Conservation (phyloP, 2,888 invertebrate species). For the Hedychridium roseum region DNA sequence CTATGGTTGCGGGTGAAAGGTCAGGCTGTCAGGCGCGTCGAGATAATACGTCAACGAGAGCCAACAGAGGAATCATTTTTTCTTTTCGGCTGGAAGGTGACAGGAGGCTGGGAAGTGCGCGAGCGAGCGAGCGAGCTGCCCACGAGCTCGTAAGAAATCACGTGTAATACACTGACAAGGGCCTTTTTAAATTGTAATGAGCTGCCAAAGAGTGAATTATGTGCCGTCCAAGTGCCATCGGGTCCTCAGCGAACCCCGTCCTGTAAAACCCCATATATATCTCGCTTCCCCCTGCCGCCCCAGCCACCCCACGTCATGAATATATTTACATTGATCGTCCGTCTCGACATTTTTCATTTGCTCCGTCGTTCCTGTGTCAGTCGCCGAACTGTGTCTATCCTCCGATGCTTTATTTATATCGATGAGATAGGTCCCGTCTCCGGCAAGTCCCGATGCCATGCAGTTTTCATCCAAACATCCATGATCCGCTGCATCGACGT, state of each 20-base stretch:
- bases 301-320: constrained; percentile 62
- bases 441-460: constrained; percentile 23
- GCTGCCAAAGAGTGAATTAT: constrained; percentile 64
- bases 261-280: constrained; percentile 35
- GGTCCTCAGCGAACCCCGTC: constrained; percentile 46
- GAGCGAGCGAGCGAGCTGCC: constrained; percentile 23
- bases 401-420: constrained; percentile 57
- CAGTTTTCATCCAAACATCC: constrained; percentile 40
- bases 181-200: constrained; percentile 64
- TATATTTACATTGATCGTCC: constrained; percentile 64
- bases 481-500: too few species aligned
- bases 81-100: constrained; percentile 16
- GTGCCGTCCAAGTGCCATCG: constrained; percentile 60
- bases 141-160: constrained; percentile 36
- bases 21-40: too few species aligned
- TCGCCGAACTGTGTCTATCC: constrained; percentile 39
- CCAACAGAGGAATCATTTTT: too few species aligned
- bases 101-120: constrained; percentile 6
- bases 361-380: constrained; percentile 45
- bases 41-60: neutral
- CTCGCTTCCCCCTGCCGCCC: constrained; percentile 32
- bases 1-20: too few species aligned
- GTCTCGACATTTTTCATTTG: constrained; percentile 59
- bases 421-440: constrained; percentile 40
- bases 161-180: constrained; percentile 48